Percentiles rank a stretch among this genome's conserved stretches.
These are phyloP conservation scores for Deroplatys truncata DNA, from an alignment of 2,888 invertebrate species.

Conservation along the genomic window DNA sequence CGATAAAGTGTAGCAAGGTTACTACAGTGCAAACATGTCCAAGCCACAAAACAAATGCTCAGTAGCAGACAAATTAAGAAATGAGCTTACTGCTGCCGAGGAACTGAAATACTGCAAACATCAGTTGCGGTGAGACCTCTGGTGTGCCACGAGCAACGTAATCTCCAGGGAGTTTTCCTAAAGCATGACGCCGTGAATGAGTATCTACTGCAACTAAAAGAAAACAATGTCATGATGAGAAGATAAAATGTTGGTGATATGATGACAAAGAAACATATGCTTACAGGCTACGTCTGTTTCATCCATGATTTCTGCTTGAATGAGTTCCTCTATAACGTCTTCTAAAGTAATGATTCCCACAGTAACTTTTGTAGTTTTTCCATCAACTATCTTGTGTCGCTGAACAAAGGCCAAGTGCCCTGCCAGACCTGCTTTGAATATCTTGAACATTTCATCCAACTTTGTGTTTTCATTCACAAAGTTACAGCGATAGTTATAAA, in stretches of 20 bases:
- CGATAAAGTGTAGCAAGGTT: no score
- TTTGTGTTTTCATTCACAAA: background rate
- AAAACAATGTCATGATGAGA: background rate
- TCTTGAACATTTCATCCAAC: background rate
- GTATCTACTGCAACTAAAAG: background rate
- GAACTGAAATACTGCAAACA: background rate
- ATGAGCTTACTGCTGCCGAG: background rate
- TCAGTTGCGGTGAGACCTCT: background rate
- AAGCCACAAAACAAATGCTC: no score
- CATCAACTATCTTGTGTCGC: conserved; percentile 83
- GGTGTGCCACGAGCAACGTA: background rate
- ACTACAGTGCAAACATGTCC: no score
- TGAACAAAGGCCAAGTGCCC: conserved; percentile 97
- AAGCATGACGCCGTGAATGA: background rate
- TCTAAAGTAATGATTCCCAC: conserved; percentile 92
- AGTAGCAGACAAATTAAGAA: no score
- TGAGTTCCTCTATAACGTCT: conserved; percentile 96
- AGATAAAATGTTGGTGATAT: background rate
- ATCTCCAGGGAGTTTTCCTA: background rate
- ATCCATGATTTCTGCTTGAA: conserved; percentile 96
- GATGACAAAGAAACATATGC: conserved; percentile 39
- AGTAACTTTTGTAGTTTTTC: conserved; percentile 91
- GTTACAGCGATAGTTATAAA: background rate
- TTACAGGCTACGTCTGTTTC: conserved; percentile 94
- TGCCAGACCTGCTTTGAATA: conserved; percentile 57